These are phyloP conservation scores for Heptranchias perlo DNA, from an alignment of 2,113 vertebrate genomes.

Conservation along the genomic window DNA sequence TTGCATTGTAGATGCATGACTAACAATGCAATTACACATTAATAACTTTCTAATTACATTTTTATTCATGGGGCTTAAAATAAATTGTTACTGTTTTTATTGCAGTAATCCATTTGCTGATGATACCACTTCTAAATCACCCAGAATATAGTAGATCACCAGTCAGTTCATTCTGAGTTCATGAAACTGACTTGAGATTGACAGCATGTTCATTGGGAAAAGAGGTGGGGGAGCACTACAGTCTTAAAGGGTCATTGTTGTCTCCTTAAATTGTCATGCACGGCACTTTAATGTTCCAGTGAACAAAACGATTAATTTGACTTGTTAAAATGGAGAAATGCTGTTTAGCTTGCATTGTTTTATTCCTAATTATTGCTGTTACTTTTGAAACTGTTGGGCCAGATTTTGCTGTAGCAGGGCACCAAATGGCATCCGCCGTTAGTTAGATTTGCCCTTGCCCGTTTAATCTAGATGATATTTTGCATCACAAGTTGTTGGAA, in stretches of 20 bases:
- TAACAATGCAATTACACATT: conserved; percentile 26
- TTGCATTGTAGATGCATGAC: neutral
- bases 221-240: neutral
- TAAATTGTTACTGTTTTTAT: conserved; percentile 25
- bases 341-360: neutral
- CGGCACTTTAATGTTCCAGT: neutral
- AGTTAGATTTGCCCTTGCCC: too few relatives aligned
- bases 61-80: conserved; percentile 16
- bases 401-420: too few relatives aligned
- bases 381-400: neutral
- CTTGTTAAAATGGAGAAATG: neutral
- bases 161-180: conserved; percentile 6
- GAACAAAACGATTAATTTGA: conserved; percentile 9
- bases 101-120: conserved; percentile 30
- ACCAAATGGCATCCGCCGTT: too few relatives aligned
- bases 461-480: too few relatives aligned
- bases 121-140: conserved; percentile 9
- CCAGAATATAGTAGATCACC: neutral
- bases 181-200: conserved; percentile 11
- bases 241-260: neutral
- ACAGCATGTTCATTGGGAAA: neutral
- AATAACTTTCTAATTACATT: conserved; percentile 6
- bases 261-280: neutral
- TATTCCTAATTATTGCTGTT: neutral
- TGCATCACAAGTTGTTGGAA: too few relatives aligned